Evolutionary conservation across 1,140 invertebrate genomes (phyloP).

Genomic region (Brachionus koreanus): DNA sequence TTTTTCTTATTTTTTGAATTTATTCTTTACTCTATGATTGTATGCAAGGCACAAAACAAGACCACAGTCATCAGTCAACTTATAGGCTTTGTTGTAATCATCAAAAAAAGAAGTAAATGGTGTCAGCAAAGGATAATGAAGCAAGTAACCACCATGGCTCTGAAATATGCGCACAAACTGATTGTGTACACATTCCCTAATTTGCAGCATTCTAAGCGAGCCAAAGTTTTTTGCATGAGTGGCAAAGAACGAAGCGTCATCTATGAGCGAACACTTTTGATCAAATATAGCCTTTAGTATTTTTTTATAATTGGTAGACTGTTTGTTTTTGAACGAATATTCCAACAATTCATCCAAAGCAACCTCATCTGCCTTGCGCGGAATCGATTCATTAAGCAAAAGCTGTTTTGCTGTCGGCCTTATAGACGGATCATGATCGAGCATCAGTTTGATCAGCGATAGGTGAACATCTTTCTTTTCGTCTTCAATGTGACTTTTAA

Average conservation of each 20-base stretch:
- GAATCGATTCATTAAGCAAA: conserved; percentile 1
- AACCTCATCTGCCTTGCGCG: conserved; percentile 32
- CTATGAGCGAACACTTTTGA: conserved; percentile 14
- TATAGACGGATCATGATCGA: conserved; percentile 16
- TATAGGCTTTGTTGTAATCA: conserved; percentile 17
- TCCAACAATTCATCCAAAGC: conserved; percentile 29
- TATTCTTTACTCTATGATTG: conserved; percentile 19
- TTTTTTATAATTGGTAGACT: conserved; percentile 28
- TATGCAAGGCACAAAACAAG: conserved; percentile 31
- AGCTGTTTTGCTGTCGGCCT: conserved; percentile 19
- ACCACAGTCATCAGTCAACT: conserved; percentile 17
- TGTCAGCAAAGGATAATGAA: conserved; percentile 37
- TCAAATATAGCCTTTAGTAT: conserved; percentile 34
- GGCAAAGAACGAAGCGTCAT: conserved; percentile 6
- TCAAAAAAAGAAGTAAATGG: conserved; percentile 14
- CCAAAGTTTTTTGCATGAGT: not conserved
- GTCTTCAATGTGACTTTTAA: not conserved
- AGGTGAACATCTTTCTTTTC: not conserved
- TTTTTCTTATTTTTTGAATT: not conserved
- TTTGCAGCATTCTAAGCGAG: not conserved
- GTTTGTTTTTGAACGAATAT: conserved; percentile 40
- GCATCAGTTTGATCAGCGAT: not conserved
- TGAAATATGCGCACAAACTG: conserved; percentile 25
- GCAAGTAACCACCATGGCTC: conserved; percentile 32
- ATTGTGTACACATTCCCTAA: conserved; percentile 13